phyloP scores from a whole-genome alignment of 2,888 invertebrate genomes.

The Antitype chi region DNA sequence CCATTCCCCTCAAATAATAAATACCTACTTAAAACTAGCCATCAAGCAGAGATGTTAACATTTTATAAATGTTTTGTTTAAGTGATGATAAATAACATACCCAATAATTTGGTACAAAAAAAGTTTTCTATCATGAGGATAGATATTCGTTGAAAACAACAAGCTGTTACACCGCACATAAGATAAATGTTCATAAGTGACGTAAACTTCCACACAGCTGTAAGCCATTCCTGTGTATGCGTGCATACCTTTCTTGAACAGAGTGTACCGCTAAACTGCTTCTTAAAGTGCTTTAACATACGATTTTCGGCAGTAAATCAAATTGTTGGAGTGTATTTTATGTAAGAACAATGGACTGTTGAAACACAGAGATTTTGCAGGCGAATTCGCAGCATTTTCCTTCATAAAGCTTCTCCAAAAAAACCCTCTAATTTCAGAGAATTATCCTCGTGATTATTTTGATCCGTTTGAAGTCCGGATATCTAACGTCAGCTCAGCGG shows the following conservation, averaged over 20 bases:
- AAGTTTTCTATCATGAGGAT: background rate
- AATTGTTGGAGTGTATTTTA: background rate
- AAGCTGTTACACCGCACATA: conserved; percentile 30
- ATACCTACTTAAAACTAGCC: background rate
- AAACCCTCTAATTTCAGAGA: background rate
- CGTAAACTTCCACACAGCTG: conserved; percentile 56
- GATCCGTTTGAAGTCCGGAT: background rate
- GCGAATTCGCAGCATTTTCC: background rate
- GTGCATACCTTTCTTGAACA: conserved; percentile 46
- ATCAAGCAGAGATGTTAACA: background rate
- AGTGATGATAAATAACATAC: background rate
- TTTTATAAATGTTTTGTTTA: background rate
- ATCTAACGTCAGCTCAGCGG: conserved; percentile 24
- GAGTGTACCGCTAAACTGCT: conserved; percentile 38
- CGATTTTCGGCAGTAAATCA: background rate
- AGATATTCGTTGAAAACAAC: background rate
- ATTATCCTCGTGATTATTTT: background rate
- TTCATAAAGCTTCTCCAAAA: background rate
- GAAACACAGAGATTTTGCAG: background rate
- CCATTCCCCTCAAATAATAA: background rate
- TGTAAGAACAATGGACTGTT: background rate
- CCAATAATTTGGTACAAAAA: background rate
- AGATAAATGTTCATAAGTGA: conserved; percentile 9
- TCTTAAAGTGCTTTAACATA: background rate
- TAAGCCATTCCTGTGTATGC: conserved; percentile 66